Percentiles rank a stretch among this genome's conserved stretches.
Conservation (phyloP, 2,888 invertebrate species). For the Drosophila ustulata region DNA sequence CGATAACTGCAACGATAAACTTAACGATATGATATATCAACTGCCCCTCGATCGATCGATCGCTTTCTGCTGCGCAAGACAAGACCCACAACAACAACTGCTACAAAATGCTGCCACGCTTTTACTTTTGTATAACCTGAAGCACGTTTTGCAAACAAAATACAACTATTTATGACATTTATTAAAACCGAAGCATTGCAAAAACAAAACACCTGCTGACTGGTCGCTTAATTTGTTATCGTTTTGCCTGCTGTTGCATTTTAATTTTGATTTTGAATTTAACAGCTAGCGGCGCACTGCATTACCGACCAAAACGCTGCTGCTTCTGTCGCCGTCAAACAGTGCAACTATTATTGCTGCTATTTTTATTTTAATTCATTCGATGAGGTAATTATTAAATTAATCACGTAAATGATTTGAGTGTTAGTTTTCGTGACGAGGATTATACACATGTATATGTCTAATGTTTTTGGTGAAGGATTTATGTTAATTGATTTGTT, state of each 20-base stretch:
- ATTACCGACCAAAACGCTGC: slow-evolving; percentile 36
- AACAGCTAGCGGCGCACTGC: slow-evolving; percentile 60
- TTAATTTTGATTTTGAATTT: slow-evolving; percentile 48
- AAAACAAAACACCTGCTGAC: slow-evolving; percentile 41
- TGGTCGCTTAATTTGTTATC: slow-evolving; percentile 37
- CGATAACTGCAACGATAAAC: slow-evolving; percentile 21
- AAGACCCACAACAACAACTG: slow-evolving; percentile 42
- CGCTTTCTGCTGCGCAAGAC: slow-evolving; percentile 43
- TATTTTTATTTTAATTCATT: slow-evolving; percentile 37
- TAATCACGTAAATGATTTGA: slow-evolving; percentile 10
- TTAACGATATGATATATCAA: neutral
- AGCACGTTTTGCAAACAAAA: slow-evolving; percentile 47
- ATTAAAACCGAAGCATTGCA: slow-evolving; percentile 71
- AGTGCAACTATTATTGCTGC: slow-evolving; percentile 29
- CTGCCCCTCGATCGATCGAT: slow-evolving; percentile 4
- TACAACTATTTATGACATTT: slow-evolving; percentile 21
- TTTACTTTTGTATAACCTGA: slow-evolving; percentile 49
- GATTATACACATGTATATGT: slow-evolving; percentile 1
- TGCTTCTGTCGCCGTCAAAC: slow-evolving; percentile 27
- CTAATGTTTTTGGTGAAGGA: slow-evolving; percentile 19
- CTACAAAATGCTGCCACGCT: slow-evolving; percentile 71
- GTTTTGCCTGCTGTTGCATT: slow-evolving; percentile 52
- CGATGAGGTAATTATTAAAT: slow-evolving; percentile 40
- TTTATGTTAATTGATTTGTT: slow-evolving; percentile 40
- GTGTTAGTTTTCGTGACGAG: slow-evolving; percentile 35